These are phyloP conservation scores for Acronicta alni DNA, from an alignment of 2,888 invertebrate species.

Conservation along the genomic window DNA sequence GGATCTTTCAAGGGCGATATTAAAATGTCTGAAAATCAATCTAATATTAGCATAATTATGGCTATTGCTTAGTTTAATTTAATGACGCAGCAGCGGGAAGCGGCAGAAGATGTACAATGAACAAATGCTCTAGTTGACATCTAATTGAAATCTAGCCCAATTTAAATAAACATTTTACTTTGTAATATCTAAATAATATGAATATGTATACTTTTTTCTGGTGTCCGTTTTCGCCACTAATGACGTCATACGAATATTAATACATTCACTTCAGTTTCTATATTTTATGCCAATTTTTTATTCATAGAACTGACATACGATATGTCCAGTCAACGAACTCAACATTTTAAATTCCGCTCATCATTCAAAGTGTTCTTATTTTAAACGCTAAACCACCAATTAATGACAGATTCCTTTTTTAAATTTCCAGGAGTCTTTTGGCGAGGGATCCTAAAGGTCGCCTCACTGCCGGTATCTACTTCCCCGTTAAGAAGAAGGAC, in stretches of 20 bases:
- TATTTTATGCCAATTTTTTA: constrained; percentile 5
- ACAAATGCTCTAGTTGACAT: too few relatives aligned
- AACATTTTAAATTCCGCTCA: not conserved
- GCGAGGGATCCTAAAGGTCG: constrained; percentile 95
- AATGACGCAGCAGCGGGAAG: too few relatives aligned
- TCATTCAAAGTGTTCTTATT: not conserved
- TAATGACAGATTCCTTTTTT: constrained; percentile 6
- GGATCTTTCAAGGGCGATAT: too few relatives aligned
- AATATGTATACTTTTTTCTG: not conserved
- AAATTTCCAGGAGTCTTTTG: constrained; percentile 91
- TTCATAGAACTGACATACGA: constrained; percentile 3
- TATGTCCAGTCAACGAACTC: constrained; percentile 8
- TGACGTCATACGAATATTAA: constrained; percentile 30
- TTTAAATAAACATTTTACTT: not conserved
- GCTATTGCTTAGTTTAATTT: too few relatives aligned
- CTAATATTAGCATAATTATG: too few relatives aligned
- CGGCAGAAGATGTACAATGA: too few relatives aligned
- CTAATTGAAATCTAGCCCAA: too few relatives aligned
- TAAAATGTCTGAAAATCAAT: too few relatives aligned
- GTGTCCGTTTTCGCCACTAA: constrained; percentile 10
- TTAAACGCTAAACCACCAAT: not conserved
- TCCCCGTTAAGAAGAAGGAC: constrained; percentile 91
- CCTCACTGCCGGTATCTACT: constrained; percentile 95
- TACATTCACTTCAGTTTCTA: constrained; percentile 1
- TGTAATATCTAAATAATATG: not conserved